These are phyloP conservation scores for Rhipidura dahli DNA, from an alignment of 2,113 vertebrate genomes.

Conservation along the genomic window DNA sequence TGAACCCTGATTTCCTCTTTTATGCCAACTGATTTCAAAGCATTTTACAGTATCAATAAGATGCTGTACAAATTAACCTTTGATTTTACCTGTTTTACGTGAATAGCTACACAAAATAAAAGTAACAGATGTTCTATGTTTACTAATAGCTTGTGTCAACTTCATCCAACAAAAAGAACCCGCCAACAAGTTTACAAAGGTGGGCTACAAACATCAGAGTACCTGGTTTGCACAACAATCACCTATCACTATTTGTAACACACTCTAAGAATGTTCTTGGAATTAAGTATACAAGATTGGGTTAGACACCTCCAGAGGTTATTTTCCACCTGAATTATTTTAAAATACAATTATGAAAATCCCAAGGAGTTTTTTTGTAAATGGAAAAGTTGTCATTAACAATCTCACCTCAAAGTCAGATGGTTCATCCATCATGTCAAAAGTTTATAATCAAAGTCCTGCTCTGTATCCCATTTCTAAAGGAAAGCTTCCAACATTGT, in stretches of 20 bases:
- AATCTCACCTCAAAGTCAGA: not conserved
- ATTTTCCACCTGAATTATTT: not conserved
- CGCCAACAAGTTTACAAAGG: not conserved
- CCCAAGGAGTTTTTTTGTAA: not conserved
- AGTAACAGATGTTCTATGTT: not conserved
- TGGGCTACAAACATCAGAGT: not conserved
- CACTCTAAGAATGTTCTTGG: not conserved
- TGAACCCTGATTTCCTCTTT: not conserved
- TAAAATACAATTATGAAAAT: not conserved
- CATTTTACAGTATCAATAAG: not conserved
- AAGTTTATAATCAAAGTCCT: not conserved
- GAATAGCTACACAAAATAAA: slow-evolving; percentile 30
- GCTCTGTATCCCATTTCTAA: not conserved
- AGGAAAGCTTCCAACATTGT: not conserved
- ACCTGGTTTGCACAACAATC: not conserved
- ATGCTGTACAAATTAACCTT: not conserved
- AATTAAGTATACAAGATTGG: not conserved
- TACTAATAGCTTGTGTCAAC: not conserved
- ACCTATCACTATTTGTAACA: not conserved
- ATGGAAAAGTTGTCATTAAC: not conserved
- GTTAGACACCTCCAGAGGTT: not conserved
- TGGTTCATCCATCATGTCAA: not conserved
- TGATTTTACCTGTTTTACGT: not conserved
- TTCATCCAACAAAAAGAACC: not conserved
- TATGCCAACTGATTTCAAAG: not conserved